phyloP scores from a whole-genome alignment of 2,888 invertebrate genomes.

The Cryptophagus acutangulus region DNA sequence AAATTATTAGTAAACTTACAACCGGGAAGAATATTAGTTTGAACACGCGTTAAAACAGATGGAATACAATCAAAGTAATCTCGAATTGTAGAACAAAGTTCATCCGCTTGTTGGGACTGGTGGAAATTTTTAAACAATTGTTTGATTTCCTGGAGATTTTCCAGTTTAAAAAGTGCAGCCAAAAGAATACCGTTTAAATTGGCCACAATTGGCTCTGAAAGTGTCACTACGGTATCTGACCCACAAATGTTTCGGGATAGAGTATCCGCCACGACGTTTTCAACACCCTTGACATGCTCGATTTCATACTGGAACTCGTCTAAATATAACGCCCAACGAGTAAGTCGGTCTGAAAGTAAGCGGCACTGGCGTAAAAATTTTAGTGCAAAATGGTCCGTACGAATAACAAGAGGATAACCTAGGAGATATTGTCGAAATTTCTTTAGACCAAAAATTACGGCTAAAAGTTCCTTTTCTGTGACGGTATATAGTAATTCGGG shows the following conservation, averaged over 20 bases:
- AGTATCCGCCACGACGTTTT: slow-evolving; percentile 16
- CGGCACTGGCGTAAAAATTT: slow-evolving; percentile 18
- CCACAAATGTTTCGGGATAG: slow-evolving; percentile 15
- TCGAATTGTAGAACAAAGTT: too few species aligned
- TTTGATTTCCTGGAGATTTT: background rate
- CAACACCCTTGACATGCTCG: slow-evolving; percentile 15
- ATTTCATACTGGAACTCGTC: slow-evolving; percentile 15
- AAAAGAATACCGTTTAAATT: too few species aligned
- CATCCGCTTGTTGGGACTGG: too few species aligned
- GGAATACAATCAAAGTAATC: too few species aligned
- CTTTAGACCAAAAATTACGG: slow-evolving; percentile 15
- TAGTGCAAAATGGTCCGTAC: slow-evolving; percentile 19
- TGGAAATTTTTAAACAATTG: too few species aligned
- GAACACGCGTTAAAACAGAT: too few species aligned
- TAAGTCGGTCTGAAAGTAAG: slow-evolving; percentile 16
- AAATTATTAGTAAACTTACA: background rate
- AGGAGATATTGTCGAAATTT: slow-evolving; percentile 15
- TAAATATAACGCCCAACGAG: slow-evolving; percentile 17
- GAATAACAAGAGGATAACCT: slow-evolving; percentile 13
- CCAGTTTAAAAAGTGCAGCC: slow-evolving; percentile 1
- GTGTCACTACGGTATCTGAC: background rate
- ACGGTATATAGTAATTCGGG: slow-evolving; percentile 20
- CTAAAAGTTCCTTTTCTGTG: slow-evolving; percentile 22
- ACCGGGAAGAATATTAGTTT: too few species aligned
- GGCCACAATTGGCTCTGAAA: background rate